phyloP scores from a whole-genome alignment of 2,888 invertebrate genomes.

The Hyposoter dolosus region DNA sequence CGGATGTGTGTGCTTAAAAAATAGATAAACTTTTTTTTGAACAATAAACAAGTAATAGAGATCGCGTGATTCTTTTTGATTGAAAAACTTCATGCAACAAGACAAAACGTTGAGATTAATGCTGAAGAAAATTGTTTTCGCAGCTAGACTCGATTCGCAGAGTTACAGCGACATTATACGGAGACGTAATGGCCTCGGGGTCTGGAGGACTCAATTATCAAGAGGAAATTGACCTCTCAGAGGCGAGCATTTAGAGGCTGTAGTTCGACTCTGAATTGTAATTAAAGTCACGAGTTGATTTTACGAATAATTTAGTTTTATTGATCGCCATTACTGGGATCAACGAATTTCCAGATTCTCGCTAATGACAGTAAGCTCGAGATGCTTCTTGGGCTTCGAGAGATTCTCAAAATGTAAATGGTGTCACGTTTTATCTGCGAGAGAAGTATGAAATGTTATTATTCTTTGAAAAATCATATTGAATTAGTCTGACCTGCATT shows the following conservation, averaged over 20 bases:
- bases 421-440: background rate
- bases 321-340: conserved; percentile 40
- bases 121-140: conserved; percentile 44
- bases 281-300: conserved; percentile 49
- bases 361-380: background rate
- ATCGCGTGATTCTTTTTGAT: background rate
- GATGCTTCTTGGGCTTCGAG: background rate
- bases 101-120: background rate
- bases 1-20: background rate
- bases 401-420: background rate
- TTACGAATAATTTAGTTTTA: conserved; percentile 40
- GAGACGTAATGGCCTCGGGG: conserved; percentile 28
- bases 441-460: background rate
- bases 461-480: background rate
- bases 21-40: background rate
- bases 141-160: conserved; percentile 14
- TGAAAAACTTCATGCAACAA: background rate
- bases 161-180: conserved; percentile 37
- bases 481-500: background rate
- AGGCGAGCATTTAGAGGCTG: conserved; percentile 16
- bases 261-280: conserved; percentile 21
- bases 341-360: conserved; percentile 5
- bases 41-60: background rate
- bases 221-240: conserved; percentile 65
- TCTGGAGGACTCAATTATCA: conserved; percentile 60